A percentile compares a stretch with the other conserved stretches of the same genome.
phyloP scores from a whole-genome alignment of 2,797 vertebrate genomes.

The Amniataba percoides region DNA sequence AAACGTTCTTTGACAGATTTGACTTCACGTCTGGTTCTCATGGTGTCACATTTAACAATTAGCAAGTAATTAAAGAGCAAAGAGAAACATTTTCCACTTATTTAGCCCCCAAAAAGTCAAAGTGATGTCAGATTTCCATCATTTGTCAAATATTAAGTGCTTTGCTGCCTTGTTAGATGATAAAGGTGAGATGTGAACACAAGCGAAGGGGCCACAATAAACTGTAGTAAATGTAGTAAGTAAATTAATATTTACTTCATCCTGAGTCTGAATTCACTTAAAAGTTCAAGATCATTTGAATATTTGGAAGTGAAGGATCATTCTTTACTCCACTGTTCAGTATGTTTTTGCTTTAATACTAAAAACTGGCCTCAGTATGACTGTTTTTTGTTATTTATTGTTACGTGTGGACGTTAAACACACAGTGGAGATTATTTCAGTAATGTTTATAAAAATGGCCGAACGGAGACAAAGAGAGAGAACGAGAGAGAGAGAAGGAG shows the following conservation, averaged over 20 bases:
- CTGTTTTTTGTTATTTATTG: not conserved
- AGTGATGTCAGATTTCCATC: not conserved
- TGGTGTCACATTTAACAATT: not conserved
- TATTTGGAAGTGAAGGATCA: not conserved
- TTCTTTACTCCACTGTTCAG: too few relatives aligned
- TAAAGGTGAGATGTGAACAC: not conserved
- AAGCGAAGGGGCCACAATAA: not conserved
- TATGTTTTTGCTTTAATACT: too few relatives aligned
- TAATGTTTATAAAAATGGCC: not conserved
- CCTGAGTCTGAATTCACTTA: not conserved
- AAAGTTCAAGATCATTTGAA: not conserved
- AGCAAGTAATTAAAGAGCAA: not conserved
- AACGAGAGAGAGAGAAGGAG: conserved; percentile 20
- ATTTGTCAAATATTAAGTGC: not conserved
- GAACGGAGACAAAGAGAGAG: not conserved
- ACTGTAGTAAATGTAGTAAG: too few relatives aligned
- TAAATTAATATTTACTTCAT: not conserved
- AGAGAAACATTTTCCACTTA: not conserved
- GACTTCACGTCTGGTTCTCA: not conserved
- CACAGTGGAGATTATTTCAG: not conserved
- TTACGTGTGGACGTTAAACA: not conserved
- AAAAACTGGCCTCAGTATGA: too few relatives aligned
- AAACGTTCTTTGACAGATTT: too few relatives aligned
- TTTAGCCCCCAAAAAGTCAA: not conserved
- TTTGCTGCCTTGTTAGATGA: not conserved